Evolutionary conservation across 2,888 invertebrate species (phyloP).

Genomic region (Corbicula japonica): DNA sequence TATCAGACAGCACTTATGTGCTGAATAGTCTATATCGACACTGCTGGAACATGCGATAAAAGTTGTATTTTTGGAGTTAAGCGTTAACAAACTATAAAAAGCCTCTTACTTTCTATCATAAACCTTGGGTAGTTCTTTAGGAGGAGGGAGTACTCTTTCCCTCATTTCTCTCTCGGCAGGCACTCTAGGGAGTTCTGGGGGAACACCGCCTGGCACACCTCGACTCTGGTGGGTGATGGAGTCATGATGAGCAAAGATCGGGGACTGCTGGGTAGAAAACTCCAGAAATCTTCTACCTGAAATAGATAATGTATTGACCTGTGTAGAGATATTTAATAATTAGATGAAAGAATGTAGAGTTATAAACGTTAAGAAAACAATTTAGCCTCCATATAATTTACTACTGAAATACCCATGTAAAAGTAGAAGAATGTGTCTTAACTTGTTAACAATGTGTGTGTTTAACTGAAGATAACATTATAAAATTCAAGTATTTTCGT

Average conservation of each 20-base stretch:
- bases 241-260: constrained; percentile 68
- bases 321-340: background rate
- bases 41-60: too few relatives aligned
- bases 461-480: too few relatives aligned
- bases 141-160: background rate
- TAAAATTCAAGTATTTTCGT: too few relatives aligned
- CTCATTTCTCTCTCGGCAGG: constrained; percentile 20
- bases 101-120: constrained; percentile 47
- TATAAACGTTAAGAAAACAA: background rate
- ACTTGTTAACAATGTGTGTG: too few relatives aligned
- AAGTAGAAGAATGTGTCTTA: too few relatives aligned
- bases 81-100: too few relatives aligned
- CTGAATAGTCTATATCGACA: too few relatives aligned
- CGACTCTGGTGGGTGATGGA: constrained; percentile 40
- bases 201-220: constrained; percentile 22
- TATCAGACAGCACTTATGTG: too few relatives aligned
- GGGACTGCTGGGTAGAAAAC: constrained; percentile 72
- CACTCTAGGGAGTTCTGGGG: constrained; percentile 43
- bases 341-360: background rate
- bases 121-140: constrained; percentile 51
- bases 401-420: too few relatives aligned
- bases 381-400: too few relatives aligned
- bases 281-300: constrained; percentile 67
- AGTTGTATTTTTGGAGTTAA: too few relatives aligned
- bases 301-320: background rate